These are phyloP conservation scores for Drosophila punjabiensis DNA, from an alignment of 1,140 invertebrate genomes.

Conservation along the genomic window DNA sequence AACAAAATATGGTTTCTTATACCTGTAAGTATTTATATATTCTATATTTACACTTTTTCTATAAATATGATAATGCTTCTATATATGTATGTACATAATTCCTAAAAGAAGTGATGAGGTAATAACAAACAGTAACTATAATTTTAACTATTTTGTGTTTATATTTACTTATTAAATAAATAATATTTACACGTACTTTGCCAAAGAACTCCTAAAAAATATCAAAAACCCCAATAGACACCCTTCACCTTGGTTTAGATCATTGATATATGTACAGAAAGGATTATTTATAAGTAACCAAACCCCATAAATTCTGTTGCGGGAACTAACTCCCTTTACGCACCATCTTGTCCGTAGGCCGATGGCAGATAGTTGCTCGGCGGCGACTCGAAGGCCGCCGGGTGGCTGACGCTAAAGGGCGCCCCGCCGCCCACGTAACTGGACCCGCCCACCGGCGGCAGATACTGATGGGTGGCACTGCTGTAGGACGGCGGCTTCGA, in stretches of 20 bases:
- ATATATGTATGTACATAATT: neutral
- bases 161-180: constrained; percentile 1
- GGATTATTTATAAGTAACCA: constrained; percentile 13
- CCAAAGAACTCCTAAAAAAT: too few relatives aligned
- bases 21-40: too few relatives aligned
- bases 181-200: neutral
- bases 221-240: neutral
- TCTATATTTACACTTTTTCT: too few relatives aligned
- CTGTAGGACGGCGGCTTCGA: constrained; percentile 80
- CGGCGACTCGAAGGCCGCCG: constrained; percentile 79
- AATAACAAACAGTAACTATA: neutral
- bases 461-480: constrained; percentile 81
- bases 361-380: constrained; percentile 80
- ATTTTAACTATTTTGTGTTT: neutral
- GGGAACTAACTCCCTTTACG: constrained; percentile 47
- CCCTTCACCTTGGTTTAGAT: constrained; percentile 3
- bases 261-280: constrained; percentile 25
- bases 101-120: neutral
- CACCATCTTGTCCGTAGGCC: constrained; percentile 82
- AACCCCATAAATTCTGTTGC: neutral
- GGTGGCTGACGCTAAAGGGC: constrained; percentile 74
- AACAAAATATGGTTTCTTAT: too few relatives aligned
- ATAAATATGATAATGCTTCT: too few relatives aligned
- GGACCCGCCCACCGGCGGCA: constrained; percentile 68
- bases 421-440: constrained; percentile 70